Conservation (phyloP, 2,797 vertebrate genomes). For the Dipus sagitta region DNA sequence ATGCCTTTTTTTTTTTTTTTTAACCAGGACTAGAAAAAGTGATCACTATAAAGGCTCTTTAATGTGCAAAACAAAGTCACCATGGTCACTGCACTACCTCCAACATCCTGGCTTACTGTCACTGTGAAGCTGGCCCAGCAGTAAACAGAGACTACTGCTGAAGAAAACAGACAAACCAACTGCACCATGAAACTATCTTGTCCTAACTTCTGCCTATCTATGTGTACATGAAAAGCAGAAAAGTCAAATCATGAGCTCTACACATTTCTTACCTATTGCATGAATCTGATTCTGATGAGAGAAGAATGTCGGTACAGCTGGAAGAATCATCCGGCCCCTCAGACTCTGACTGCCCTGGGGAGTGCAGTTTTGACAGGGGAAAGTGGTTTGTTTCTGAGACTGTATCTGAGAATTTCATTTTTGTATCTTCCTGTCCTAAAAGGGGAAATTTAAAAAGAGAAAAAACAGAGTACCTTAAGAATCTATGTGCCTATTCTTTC, state of each 20-base stretch:
- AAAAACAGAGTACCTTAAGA: conserved; percentile 26
- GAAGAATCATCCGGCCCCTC: neutral
- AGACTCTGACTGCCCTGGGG: neutral
- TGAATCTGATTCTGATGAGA: conserved; percentile 72
- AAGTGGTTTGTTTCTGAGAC: neutral
- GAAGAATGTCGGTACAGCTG: conserved; percentile 12
- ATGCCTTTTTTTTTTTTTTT: neutral
- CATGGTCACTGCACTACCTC: neutral
- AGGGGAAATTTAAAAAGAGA: conserved; percentile 4
- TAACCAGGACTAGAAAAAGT: neutral
- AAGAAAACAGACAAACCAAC: neutral
- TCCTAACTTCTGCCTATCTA: neutral
- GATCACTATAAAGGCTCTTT: neutral
- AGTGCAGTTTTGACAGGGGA: neutral
- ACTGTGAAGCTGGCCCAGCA: neutral
- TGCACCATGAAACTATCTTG: neutral
- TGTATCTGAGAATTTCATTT: conserved; percentile 32
- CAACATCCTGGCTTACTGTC: neutral
- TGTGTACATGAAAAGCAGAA: neutral
- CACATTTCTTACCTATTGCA: conserved; percentile 83
- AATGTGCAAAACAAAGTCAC: neutral
- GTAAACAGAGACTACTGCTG: neutral
- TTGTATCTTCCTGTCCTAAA: conserved; percentile 65
- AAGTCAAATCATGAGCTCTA: neutral
- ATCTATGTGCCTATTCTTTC: neutral